These are phyloP conservation scores for Synanthedon vespiformis DNA, from an alignment of 2,888 invertebrate species.

Conservation along the genomic window DNA sequence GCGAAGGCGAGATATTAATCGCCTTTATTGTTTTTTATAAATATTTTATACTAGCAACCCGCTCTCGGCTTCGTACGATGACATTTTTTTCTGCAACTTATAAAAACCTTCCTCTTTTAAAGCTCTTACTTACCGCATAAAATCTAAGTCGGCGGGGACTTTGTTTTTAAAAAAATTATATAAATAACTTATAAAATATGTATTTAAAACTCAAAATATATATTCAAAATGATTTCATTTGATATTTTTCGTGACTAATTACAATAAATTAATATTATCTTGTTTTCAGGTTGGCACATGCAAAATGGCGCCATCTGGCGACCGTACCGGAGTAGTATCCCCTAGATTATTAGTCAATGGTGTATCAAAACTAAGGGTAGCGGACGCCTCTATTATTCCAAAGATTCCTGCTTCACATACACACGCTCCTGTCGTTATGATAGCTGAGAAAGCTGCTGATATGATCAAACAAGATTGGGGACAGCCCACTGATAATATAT, in stretches of 20 bases:
- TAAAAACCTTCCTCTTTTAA: too few relatives aligned
- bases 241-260: not conserved
- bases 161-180: too few relatives aligned
- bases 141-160: too few relatives aligned
- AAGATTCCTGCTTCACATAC: constrained; percentile 67
- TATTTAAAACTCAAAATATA: too few relatives aligned
- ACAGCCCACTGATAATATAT: not conserved
- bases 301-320: constrained; percentile 76
- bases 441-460: constrained; percentile 67
- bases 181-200: too few relatives aligned
- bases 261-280: not conserved
- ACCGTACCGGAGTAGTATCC: constrained; percentile 75
- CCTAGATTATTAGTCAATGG: constrained; percentile 60
- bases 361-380: constrained; percentile 48
- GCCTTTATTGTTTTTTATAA: too few relatives aligned
- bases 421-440: constrained; percentile 66
- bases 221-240: too few relatives aligned
- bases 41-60: too few relatives aligned
- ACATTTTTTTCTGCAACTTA: too few relatives aligned
- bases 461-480: constrained; percentile 65
- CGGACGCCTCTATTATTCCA: constrained; percentile 68
- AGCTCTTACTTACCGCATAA: too few relatives aligned
- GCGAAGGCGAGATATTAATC: too few relatives aligned
- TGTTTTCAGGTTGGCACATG: constrained; percentile 73
- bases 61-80: too few relatives aligned